Evolutionary conservation across 2,797 vertebrate species (phyloP).

Genomic region (Lithobates sylvaticus): DNA sequence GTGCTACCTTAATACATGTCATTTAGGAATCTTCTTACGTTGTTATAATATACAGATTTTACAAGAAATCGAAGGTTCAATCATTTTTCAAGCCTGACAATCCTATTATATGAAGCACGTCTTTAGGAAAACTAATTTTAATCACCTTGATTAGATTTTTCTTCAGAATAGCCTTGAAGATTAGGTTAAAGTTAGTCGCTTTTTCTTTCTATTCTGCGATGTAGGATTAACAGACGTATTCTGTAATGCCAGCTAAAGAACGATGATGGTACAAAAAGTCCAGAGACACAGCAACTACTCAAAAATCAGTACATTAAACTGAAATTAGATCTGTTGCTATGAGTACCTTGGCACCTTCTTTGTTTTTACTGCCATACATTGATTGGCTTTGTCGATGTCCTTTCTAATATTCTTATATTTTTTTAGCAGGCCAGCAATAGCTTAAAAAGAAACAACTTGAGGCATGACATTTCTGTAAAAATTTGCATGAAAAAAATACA

Average conservation of each 20-base stretch:
- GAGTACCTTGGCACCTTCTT: background rate
- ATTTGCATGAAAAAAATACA: too few relatives aligned
- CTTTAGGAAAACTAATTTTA: background rate
- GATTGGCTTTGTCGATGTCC: too few relatives aligned
- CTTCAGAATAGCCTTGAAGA: background rate
- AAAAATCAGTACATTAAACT: background rate
- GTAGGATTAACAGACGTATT: background rate
- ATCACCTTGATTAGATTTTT: conserved; percentile 21
- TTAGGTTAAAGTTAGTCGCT: background rate
- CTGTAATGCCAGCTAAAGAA: background rate
- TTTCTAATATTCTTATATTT: background rate
- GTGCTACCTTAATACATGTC: conserved; percentile 2
- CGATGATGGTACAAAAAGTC: background rate
- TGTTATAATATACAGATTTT: conserved; percentile 5
- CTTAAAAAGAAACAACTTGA: too few relatives aligned
- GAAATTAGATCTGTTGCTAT: background rate
- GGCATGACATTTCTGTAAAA: too few relatives aligned
- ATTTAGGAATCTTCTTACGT: background rate
- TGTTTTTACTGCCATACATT: too few relatives aligned
- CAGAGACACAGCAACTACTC: background rate
- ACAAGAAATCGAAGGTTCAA: background rate
- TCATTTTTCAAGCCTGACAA: conserved; percentile 1
- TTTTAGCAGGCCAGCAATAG: too few relatives aligned
- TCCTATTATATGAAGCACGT: conserved; percentile 16
- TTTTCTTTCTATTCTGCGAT: background rate